Evolutionary conservation across 2,888 invertebrate species (phyloP), one percentile per base, ranked within the genome.

Genomic region (Xestobium rufovillosum): DNA sequence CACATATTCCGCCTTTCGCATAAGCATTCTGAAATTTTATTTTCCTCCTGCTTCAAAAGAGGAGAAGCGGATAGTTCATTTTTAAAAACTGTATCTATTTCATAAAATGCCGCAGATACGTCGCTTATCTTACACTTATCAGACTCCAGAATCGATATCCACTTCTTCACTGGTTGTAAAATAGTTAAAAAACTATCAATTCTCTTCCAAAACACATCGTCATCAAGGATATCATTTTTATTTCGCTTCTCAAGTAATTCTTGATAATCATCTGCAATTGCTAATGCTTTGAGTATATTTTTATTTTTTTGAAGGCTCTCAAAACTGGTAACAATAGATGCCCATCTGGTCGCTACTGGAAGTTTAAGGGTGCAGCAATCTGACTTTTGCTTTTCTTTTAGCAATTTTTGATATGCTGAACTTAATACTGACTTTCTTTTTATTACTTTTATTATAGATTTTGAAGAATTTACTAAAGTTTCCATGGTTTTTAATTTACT

Each of bases 281-380:
- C 23, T 19, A 19, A 19, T 19, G 23, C n/a, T 6, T 13, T 4
- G 4, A 30, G 8, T 14, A 14, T 14, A 14, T 9, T 30, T 30
- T 30, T 15, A 14, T 19, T 19, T 19, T 19, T 19, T n/a, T 19
- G 23, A 8, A 19, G n/a, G 23, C 23, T 19, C n/a, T 19, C 23
- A 6, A 19, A n/a, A 19, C 23, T 8, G 6, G n/a, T 8, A 8
- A 19, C n/a, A 6, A 19, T n/a, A 19, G 23, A 19, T n/a, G 23
- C 23, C 23, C 23, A 19, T 19, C 23, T 19, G 6, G 23, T 19
- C 23, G n/a, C 23, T n/a, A 19, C 23, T 19, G 23, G 23, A 8
- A 19, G n/a, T 19, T 19, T 19, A 8, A 19, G 23, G n/a, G 23
- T 8, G n/a, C n/a, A n/a, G n/a, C n/a, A n/a, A n/a, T n/a, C n/a